Conservation (phyloP, 2,113 vertebrate genomes). For the Haemorhous mexicanus region DNA sequence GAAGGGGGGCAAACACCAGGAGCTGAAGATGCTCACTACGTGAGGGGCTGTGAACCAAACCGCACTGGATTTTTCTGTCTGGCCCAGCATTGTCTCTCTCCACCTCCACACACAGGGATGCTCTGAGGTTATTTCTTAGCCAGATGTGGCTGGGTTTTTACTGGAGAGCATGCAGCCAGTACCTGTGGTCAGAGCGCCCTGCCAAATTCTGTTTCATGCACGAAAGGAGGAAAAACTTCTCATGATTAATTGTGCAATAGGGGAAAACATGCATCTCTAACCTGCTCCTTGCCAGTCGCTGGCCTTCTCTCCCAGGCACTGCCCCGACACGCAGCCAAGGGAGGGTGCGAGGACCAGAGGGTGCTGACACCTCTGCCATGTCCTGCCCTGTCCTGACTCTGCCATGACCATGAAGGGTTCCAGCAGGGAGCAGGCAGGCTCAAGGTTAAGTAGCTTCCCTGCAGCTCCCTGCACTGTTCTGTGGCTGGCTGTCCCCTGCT, state of each 20-base stretch:
- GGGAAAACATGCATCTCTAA: slow-evolving; percentile 8
- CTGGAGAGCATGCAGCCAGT: neutral
- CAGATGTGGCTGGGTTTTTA: slow-evolving; percentile 25
- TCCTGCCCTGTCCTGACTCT: neutral
- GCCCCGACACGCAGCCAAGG: fast-evolving
- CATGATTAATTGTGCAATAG: slow-evolving; percentile 61
- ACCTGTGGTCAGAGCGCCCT: slow-evolving; percentile 36
- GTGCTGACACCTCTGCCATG: neutral
- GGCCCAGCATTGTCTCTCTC: neutral
- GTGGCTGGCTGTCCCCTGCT: neutral
- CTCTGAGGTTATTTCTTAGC: neutral
- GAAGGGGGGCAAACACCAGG: neutral
- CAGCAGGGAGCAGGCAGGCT: neutral
- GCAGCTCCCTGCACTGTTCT: neutral
- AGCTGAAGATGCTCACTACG: neutral
- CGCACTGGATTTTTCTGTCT: neutral
- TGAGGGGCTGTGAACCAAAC: neutral
- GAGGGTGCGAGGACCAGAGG: neutral
- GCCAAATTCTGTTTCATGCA: slow-evolving; percentile 64
- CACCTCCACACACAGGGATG: neutral
- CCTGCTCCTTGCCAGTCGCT: neutral
- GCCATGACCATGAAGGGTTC: neutral
- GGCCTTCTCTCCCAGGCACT: neutral
- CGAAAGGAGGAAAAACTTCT: slow-evolving; percentile 52
- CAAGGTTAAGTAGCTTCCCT: neutral